These are phyloP conservation scores for Bucco capensis DNA, from an alignment of 2,113 vertebrate genomes.

Conservation along the genomic window DNA sequence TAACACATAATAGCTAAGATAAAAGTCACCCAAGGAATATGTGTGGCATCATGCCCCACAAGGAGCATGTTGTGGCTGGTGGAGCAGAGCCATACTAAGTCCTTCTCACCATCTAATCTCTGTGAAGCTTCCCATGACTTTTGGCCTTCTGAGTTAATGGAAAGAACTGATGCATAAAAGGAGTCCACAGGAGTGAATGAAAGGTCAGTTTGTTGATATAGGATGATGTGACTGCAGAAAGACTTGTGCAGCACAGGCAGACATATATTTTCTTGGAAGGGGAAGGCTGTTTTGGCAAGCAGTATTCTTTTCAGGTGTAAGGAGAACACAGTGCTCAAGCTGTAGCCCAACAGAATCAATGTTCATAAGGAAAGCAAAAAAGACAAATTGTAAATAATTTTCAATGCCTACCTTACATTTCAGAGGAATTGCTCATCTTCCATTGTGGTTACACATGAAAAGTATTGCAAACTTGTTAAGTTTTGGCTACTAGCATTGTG, in stretches of 20 bases:
- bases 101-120: neutral
- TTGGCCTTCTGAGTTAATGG: neutral
- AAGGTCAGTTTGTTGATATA: neutral
- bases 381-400: neutral
- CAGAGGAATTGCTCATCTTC: neutral
- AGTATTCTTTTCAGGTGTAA: neutral
- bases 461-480: neutral
- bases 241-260: neutral
- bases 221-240: neutral
- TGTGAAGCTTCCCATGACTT: neutral
- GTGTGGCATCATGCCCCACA: neutral
- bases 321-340: neutral
- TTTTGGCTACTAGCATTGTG: neutral
- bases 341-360: neutral
- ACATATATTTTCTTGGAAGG: neutral
- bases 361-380: neutral
- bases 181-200: neutral
- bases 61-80: neutral
- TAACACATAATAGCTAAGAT: accelerated
- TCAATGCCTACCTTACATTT: neutral
- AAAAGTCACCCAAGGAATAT: neutral
- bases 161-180: neutral
- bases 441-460: neutral
- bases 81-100: neutral
- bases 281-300: no score